A percentile compares a stretch with the other conserved stretches of the same genome.
phyloP scores from a whole-genome alignment of 2,113 vertebrate genomes.

The Dolichallabes microphthalmus region DNA sequence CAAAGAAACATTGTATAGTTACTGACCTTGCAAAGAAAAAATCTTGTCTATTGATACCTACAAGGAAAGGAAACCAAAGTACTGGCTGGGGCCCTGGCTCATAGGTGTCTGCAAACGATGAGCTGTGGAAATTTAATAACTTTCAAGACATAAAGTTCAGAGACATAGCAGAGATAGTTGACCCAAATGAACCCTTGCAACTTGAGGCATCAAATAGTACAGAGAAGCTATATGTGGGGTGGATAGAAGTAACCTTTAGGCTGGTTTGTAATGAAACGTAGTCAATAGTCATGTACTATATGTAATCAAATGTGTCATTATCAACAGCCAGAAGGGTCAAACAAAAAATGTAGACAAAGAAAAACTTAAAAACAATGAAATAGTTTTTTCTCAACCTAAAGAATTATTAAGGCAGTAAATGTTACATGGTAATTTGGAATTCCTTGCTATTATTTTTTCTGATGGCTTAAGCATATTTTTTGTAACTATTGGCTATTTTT shows the following conservation, averaged over 20 bases:
- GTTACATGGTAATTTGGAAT: no score
- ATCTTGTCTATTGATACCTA: not conserved
- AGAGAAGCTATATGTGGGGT: no score
- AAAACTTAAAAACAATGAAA: constrained; percentile 27
- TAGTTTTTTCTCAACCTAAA: constrained; percentile 32
- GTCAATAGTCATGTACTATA: constrained; percentile 26
- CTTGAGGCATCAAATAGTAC: no score
- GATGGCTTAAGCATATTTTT: no score
- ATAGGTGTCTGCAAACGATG: constrained; percentile 46
- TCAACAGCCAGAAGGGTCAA: constrained; percentile 17
- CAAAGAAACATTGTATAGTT: not conserved
- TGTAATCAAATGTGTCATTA: constrained; percentile 32
- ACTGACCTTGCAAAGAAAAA: constrained; percentile 2
- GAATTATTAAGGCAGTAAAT: constrained; percentile 18
- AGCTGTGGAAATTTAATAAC: constrained; percentile 6
- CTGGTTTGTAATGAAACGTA: constrained; percentile 39
- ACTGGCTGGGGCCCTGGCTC: constrained; percentile 48
- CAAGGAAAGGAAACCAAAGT: not conserved
- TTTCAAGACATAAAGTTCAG: no score
- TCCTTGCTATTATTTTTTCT: no score
- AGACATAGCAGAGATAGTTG: no score
- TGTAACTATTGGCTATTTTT: no score
- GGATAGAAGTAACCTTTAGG: no score
- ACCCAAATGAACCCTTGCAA: no score
- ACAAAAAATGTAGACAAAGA: not conserved